Conservation (phyloP, 2,797 vertebrate species). For the Anguilla obscura region DNA sequence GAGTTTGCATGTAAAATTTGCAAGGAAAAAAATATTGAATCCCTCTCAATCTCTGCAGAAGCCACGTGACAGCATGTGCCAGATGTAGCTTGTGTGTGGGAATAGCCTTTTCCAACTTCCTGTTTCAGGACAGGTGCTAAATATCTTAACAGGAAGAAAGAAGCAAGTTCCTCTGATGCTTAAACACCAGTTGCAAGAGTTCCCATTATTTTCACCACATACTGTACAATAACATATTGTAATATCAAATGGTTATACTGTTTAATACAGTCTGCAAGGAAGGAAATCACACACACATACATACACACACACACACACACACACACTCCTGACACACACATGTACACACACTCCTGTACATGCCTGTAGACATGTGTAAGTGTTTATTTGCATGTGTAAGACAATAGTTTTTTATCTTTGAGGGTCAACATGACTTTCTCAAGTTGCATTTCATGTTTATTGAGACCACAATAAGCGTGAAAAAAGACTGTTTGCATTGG, state of each 20-base stretch:
- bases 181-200: not conserved
- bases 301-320: not conserved
- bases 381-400: not conserved
- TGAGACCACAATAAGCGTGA: not conserved
- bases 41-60: not conserved
- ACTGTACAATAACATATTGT: not conserved
- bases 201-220: not conserved
- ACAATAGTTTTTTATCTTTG: not conserved
- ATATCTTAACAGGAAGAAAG: slow-evolving; percentile 8
- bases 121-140: slow-evolving; percentile 29
- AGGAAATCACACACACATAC: not conserved
- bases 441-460: not conserved
- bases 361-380: not conserved
- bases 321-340: not conserved
- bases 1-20: not conserved
- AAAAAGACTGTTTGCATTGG: not conserved
- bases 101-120: slow-evolving; percentile 2
- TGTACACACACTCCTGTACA: not conserved
- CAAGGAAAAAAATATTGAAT: not conserved
- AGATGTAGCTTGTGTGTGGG: not conserved
- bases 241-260: not conserved
- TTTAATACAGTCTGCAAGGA: not conserved
- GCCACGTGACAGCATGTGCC: not conserved
- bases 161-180: slow-evolving; percentile 9
- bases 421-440: not conserved